Evolutionary conservation across 2,888 invertebrate species (phyloP).

Genomic region (Epirrhoe alternata): DNA sequence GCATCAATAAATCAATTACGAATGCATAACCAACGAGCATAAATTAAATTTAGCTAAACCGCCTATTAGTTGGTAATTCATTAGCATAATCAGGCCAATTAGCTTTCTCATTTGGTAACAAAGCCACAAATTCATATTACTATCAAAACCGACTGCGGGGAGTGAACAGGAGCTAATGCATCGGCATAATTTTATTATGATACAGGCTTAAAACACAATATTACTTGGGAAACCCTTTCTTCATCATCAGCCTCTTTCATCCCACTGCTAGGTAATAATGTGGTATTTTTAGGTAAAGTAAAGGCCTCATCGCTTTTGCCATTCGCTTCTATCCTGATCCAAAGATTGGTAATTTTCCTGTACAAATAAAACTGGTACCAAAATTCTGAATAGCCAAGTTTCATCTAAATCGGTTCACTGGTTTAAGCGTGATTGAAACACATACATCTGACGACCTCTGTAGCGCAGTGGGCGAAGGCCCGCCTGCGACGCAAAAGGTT

Average conservation of each 20-base stretch:
- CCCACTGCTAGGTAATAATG: too few relatives aligned
- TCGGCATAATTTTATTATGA: background rate
- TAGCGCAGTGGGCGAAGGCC: too few relatives aligned
- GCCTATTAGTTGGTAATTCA: constrained; percentile 26
- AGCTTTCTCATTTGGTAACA: constrained; percentile 18
- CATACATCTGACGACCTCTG: too few relatives aligned
- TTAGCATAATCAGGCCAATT: constrained; percentile 18
- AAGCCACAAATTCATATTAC: constrained; percentile 15
- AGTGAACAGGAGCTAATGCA: background rate
- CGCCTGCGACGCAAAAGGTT: too few relatives aligned
- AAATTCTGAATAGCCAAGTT: too few relatives aligned
- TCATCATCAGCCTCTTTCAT: background rate
- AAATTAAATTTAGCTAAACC: constrained; percentile 19
- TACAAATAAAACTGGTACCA: too few relatives aligned
- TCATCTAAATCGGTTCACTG: too few relatives aligned
- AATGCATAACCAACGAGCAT: constrained; percentile 10
- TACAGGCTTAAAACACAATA: background rate
- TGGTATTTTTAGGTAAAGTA: too few relatives aligned
- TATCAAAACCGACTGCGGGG: background rate
- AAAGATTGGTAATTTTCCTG: too few relatives aligned
- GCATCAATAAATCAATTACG: constrained; percentile 10
- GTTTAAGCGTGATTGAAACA: too few relatives aligned
- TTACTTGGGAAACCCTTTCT: background rate
- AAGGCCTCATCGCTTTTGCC: too few relatives aligned
- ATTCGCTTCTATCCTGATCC: too few relatives aligned